Conservation (phyloP, 2,797 vertebrate species). For the Carcharodon carcharias region DNA sequence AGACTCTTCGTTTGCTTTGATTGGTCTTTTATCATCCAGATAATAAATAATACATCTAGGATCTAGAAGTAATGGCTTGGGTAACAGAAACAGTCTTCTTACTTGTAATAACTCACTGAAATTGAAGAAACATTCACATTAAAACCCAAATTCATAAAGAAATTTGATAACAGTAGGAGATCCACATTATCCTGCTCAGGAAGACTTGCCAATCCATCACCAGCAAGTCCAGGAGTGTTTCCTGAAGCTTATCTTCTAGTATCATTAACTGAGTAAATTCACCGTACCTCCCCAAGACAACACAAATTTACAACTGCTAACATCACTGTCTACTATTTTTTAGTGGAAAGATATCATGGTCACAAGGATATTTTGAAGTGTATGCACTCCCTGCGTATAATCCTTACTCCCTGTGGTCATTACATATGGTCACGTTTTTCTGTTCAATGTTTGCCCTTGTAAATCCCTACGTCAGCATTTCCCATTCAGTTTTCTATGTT, state of each 20-base stretch:
- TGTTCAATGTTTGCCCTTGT: not conserved
- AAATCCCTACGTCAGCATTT: not conserved
- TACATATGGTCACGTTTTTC: not conserved
- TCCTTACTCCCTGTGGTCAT: not conserved
- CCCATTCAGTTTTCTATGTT: not conserved
- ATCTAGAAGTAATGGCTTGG: not conserved
- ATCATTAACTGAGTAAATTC: not conserved
- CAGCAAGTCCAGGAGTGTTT: not conserved
- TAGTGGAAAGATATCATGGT: not conserved
- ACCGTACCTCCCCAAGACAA: not conserved
- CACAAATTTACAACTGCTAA: not conserved
- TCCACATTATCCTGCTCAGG: not conserved
- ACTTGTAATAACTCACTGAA: not conserved
- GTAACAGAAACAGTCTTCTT: not conserved
- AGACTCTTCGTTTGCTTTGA: not conserved
- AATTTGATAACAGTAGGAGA: not conserved
- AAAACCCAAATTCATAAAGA: not conserved
- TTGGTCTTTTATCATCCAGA: not conserved
- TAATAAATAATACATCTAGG: not conserved
- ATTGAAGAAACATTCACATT: not conserved
- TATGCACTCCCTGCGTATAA: not conserved
- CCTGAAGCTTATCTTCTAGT: not conserved
- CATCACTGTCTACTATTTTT: not conserved
- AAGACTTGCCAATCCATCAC: not conserved
- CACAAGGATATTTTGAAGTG: not conserved